These are phyloP conservation scores for Mus caroli DNA, from an alignment of 2,797 vertebrate species.

Conservation along the genomic window DNA sequence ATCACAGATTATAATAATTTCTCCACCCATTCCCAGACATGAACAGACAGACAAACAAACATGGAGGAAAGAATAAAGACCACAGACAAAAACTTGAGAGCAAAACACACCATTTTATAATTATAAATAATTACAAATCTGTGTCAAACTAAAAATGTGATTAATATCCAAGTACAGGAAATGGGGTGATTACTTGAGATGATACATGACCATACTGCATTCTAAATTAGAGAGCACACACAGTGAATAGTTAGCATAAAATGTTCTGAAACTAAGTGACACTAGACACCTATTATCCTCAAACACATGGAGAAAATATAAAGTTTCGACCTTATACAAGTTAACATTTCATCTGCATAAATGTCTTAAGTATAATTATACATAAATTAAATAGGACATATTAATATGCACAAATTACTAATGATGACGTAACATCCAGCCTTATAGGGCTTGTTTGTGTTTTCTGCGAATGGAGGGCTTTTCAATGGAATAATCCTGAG, in stretches of 20 bases:
- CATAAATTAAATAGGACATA: not conserved
- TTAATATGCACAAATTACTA: constrained; percentile 16
- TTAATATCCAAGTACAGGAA: not conserved
- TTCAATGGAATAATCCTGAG: not conserved
- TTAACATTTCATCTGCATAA: constrained; percentile 6
- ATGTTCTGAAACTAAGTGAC: not conserved
- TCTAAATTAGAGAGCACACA: constrained; percentile 7
- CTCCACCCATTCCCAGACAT: not conserved
- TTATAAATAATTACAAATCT: not conserved
- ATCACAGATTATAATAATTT: not conserved
- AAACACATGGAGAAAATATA: not conserved
- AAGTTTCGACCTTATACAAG: constrained; percentile 24
- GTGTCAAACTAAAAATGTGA: not conserved
- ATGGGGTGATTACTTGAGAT: constrained; percentile 23
- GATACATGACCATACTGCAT: not conserved
- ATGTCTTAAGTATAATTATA: not conserved
- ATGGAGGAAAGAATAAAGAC: constrained; percentile 12
- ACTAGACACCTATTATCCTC: constrained; percentile 1
- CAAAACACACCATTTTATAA: not conserved
- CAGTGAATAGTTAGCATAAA: not conserved
- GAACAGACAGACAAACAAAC: constrained; percentile 8
- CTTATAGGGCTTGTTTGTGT: not conserved
- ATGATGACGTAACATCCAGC: not conserved
- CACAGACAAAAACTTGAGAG: not conserved
- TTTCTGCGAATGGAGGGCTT: not conserved